phyloP scores from a whole-genome alignment of 2,888 invertebrate genomes.

The Trachelus tabidus region DNA sequence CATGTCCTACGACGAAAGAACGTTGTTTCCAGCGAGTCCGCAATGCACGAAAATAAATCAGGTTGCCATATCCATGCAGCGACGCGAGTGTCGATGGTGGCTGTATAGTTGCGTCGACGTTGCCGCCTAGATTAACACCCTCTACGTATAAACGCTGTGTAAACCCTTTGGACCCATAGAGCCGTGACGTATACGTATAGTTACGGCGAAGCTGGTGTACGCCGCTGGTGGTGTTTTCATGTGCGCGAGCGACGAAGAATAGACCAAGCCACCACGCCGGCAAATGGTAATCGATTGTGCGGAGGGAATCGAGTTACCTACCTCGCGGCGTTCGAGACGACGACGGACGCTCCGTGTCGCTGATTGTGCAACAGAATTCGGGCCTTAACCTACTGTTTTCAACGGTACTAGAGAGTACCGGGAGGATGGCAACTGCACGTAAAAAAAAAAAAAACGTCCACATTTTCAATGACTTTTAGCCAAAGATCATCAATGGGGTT shows the following conservation, averaged over 20 bases:
- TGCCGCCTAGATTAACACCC: not conserved
- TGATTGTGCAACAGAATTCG: not conserved
- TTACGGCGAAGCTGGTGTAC: not conserved
- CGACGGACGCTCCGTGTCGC: not conserved
- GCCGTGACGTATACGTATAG: not conserved
- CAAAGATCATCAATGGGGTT: too few relatives aligned
- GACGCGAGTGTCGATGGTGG: not conserved
- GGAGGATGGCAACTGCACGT: too few relatives aligned
- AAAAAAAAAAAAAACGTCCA: too few relatives aligned
- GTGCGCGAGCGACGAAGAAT: not conserved
- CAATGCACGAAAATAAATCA: slow-evolving; percentile 46
- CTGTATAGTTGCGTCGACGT: not conserved
- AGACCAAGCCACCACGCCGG: not conserved
- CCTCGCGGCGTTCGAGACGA: not conserved
- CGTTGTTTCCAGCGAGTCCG: slow-evolving; percentile 14
- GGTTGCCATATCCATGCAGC: slow-evolving; percentile 24
- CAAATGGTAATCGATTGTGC: not conserved
- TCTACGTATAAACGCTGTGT: not conserved
- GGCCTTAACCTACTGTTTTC: not conserved
- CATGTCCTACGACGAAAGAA: not conserved
- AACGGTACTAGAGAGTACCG: not conserved
- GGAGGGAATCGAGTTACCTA: not conserved
- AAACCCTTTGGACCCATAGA: not conserved
- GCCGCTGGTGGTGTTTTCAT: not conserved
- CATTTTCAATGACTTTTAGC: too few relatives aligned